These are phyloP conservation scores for Triplophysa yarkandensis DNA, from an alignment of 2,797 vertebrate genomes.

Conservation along the genomic window DNA sequence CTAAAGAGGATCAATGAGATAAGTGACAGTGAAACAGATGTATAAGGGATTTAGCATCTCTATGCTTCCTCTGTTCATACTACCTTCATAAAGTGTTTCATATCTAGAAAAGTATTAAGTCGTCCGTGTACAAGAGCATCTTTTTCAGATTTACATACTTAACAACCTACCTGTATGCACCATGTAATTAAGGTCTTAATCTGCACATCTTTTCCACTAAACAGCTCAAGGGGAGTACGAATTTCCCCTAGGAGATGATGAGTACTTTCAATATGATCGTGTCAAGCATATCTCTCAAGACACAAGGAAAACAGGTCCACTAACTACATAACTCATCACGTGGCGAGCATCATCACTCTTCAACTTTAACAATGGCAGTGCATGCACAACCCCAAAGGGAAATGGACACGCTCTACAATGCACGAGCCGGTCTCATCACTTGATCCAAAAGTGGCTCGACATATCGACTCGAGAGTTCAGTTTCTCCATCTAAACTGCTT, in stretches of 20 bases:
- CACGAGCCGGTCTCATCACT: conserved; percentile 12
- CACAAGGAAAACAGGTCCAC: background rate
- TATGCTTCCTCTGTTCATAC: conserved; percentile 8
- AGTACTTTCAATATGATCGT: conserved; percentile 3
- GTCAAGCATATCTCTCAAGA: background rate
- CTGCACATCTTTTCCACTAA: conserved; percentile 15
- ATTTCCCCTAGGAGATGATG: background rate
- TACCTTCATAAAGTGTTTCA: background rate
- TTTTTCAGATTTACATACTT: background rate
- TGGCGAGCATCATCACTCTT: background rate
- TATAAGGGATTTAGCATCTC: conserved; percentile 24
- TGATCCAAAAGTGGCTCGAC: background rate
- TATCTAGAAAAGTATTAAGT: background rate
- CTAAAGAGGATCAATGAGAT: conserved; percentile 42
- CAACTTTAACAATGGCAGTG: background rate
- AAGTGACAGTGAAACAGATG: conserved; percentile 19
- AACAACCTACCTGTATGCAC: conserved; percentile 5
- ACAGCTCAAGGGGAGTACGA: conserved; percentile 3
- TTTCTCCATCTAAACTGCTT: background rate
- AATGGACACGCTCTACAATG: background rate
- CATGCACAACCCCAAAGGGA: background rate
- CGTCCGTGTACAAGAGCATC: background rate
- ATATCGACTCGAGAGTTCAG: background rate
- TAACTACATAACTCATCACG: no score
- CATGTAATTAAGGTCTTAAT: conserved; percentile 5